A percentile compares a stretch with the other conserved stretches of the same genome.
phyloP scores from a whole-genome alignment of 2,888 invertebrate genomes.

The Callyntrura guangdongensis region DNA sequence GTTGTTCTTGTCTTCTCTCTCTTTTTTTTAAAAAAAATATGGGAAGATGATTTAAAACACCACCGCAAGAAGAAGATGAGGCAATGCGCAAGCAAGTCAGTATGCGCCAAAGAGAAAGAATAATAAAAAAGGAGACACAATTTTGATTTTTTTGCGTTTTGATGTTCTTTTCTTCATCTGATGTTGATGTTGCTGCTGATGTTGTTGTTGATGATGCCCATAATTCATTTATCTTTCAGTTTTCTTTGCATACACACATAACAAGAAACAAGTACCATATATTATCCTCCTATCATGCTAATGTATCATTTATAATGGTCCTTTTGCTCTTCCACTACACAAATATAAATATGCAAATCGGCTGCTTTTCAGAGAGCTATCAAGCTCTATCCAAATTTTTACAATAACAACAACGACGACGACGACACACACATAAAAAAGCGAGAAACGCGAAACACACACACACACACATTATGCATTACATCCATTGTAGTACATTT shows the following conservation, averaged over 20 bases:
- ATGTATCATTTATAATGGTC: no score
- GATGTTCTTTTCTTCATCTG: no score
- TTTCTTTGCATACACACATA: not conserved
- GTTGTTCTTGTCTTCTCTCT: not conserved
- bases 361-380: no score
- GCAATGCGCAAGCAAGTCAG: not conserved
- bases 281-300: not conserved
- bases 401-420: not conserved
- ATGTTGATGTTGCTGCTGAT: slow-evolving; percentile 44
- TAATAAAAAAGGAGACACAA: not conserved
- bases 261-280: not conserved
- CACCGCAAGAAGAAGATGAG: slow-evolving; percentile 1
- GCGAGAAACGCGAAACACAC: no score
- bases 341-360: not conserved
- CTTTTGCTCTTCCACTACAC: not conserved
- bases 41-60: not conserved
- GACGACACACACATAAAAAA: no score
- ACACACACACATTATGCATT: no score
- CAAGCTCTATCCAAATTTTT: not conserved
- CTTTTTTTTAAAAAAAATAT: not conserved
- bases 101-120: slow-evolving; percentile 38
- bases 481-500: not conserved
- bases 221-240: slow-evolving; percentile 50
- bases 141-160: not conserved
- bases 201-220: slow-evolving; percentile 54